Conservation (phyloP, 2,888 invertebrate species). For the Lithophane ornitopus region DNA sequence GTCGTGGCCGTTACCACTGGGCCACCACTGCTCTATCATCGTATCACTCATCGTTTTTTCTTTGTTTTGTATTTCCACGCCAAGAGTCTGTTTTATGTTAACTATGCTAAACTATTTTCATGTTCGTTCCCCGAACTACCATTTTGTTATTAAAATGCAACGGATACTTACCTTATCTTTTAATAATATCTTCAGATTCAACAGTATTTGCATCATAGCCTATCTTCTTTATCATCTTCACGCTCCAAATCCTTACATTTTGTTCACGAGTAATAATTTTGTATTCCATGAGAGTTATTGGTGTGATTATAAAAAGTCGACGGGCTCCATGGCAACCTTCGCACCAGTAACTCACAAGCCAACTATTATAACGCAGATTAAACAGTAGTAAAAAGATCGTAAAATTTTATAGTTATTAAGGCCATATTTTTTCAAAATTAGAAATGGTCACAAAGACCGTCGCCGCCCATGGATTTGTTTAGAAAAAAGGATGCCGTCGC, state of each 20-base stretch:
- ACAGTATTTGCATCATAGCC: constrained; percentile 40
- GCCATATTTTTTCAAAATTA: constrained; percentile 85
- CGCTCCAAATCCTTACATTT: constrained; percentile 53
- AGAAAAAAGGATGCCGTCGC: constrained; percentile 79
- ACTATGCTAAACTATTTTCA: constrained; percentile 11
- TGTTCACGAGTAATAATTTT: constrained; percentile 55
- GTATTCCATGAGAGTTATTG: constrained; percentile 60
- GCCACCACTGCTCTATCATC: no score
- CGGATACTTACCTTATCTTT: constrained; percentile 32
- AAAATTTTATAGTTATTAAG: constrained; percentile 86
- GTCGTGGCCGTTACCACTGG: no score
- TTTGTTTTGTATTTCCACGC: constrained; percentile 5
- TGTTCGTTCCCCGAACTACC: constrained; percentile 4
- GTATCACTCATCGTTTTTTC: not conserved
- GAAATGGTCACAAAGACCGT: constrained; percentile 83
- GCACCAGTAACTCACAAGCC: constrained; percentile 79
- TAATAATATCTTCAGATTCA: constrained; percentile 42
- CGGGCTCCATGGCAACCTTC: constrained; percentile 69
- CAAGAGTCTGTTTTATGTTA: not conserved
- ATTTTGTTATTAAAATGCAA: constrained; percentile 41
- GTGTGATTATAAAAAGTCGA: constrained; percentile 58
- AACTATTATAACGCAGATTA: constrained; percentile 85
- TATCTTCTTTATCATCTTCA: constrained; percentile 49
- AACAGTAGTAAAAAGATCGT: constrained; percentile 88
- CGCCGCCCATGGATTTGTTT: constrained; percentile 79